Evolutionary conservation across 2,113 vertebrate species (phyloP), one percentile per base, ranked within the genome.

Genomic region (Malaclemys terrapin): DNA sequence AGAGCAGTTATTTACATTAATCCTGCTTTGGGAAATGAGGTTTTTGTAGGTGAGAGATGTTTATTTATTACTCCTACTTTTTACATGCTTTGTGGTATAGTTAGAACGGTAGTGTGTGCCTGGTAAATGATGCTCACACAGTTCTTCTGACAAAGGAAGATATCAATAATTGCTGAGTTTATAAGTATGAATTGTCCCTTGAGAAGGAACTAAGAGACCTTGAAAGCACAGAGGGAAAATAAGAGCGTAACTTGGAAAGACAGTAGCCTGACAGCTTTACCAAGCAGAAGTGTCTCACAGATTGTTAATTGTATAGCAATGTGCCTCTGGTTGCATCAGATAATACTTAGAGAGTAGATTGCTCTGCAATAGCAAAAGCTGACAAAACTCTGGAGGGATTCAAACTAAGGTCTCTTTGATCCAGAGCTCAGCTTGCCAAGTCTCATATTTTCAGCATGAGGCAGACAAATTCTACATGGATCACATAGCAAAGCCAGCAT

Each of bases 111-210:
- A 84, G 24, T 53, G 1, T 24, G 83, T 38, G 93, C 76, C 90
- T 29, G 50, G 91, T 69, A 88, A 96, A 91, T 1, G 45, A 76
- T 78, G 92, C 94, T 95, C 93, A 92, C 83, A 54, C 89, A 59
- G 87, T 80, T 92, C 86, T 95, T 92, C 88, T 94, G 93, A 95
- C 94, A 95, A 85, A 95, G 82, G 84, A 83, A 93, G 45, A 11
- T 84, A 96, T 95, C 97, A 96, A 90, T 96, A 96, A 96, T 91
- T 95, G 94, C 94, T 90, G 84, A 96, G 90, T 76, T 90, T 82
- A 42, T 0, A 1, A 89, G 85, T 24, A 79, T 0, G 1, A 91
- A 90, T 52, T 89, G 50, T 93, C 75, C 95, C 93, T 91, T 95
- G 94, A 95, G 96, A 95, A 94, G 81, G 95, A 65, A 81, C 53